A percentile compares a stretch with the other conserved stretches of the same genome.
These are phyloP conservation scores for Oncopeltus fasciatus DNA, from an alignment of 1,140 invertebrate genomes.

Conservation along the genomic window DNA sequence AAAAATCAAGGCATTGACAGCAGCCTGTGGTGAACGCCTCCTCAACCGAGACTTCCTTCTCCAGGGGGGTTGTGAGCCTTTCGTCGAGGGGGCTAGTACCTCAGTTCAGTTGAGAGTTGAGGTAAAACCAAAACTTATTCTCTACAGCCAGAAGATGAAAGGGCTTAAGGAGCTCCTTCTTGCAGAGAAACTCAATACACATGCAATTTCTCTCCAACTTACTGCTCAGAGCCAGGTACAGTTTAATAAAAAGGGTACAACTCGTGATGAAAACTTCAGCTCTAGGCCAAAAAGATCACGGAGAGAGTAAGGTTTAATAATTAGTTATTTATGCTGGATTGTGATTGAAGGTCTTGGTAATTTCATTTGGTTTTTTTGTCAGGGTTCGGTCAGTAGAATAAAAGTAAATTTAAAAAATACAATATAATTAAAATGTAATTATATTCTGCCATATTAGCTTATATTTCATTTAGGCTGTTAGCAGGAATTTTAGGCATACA, in stretches of 20 bases:
- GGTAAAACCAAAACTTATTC: conserved; percentile 43
- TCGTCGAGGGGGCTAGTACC: conserved; percentile 34
- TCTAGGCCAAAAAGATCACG: conserved; percentile 40
- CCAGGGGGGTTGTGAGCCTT: conserved; percentile 53
- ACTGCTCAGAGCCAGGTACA: conserved; percentile 87
- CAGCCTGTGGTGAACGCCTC: conserved; percentile 67
- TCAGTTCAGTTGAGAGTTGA: conserved; percentile 17
- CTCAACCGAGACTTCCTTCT: conserved; percentile 67
- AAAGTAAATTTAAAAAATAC: too few species aligned
- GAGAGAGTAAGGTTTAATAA: conserved; percentile 34
- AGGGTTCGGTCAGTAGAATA: too few species aligned
- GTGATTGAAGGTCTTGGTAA: too few species aligned
- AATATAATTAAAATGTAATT: too few species aligned
- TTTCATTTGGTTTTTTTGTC: too few species aligned
- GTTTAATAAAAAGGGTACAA: conserved; percentile 36
- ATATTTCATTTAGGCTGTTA: too few species aligned
- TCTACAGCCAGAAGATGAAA: conserved; percentile 89
- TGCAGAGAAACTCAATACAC: conserved; percentile 80
- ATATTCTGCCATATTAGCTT: too few species aligned
- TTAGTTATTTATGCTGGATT: too few species aligned
- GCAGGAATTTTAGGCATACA: too few species aligned
- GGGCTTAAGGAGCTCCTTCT: conserved; percentile 76
- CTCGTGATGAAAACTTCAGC: conserved; percentile 30
- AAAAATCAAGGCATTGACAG: conserved; percentile 59
- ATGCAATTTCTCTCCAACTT: conserved; percentile 86